These are phyloP conservation scores for Aplysina aerophoba DNA, from an alignment of 37 sponge, comb jelly and placozoan species.

Conservation along the genomic window DNA sequence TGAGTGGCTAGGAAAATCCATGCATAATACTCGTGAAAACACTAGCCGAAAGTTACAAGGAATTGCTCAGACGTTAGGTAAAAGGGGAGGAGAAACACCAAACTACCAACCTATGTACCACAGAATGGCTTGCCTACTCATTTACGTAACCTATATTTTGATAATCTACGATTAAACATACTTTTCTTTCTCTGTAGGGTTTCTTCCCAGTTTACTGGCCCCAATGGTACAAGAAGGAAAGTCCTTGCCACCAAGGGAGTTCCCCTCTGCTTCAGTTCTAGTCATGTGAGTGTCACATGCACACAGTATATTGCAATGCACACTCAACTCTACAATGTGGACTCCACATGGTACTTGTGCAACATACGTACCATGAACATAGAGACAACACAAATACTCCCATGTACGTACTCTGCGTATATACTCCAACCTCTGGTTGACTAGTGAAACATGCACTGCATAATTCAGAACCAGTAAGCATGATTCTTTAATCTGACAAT, in stretches of 20 bases:
- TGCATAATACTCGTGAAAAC: no score
- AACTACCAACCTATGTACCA: no score
- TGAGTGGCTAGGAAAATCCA: no score
- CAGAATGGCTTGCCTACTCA: no score
- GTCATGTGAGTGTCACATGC: conserved; percentile 27
- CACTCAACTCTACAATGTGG: no score
- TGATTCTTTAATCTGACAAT: neutral
- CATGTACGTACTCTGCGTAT: neutral
- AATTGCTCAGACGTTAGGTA: no score
- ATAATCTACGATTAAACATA: no score
- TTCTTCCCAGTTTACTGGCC: neutral
- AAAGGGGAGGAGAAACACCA: no score
- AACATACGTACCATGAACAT: no score
- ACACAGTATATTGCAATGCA: neutral
- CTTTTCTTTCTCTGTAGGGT: neutral
- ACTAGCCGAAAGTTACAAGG: no score
- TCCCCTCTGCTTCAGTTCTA: neutral
- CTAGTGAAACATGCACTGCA: neutral
- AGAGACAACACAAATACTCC: neutral
- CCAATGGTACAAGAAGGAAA: neutral
- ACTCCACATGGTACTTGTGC: no score
- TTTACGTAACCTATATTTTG: no score
- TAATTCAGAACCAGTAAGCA: neutral
- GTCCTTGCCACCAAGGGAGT: neutral
- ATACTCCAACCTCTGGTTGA: neutral